Evolutionary conservation across 2,888 invertebrate genomes (phyloP).

Genomic region (Germaria angustata): DNA sequence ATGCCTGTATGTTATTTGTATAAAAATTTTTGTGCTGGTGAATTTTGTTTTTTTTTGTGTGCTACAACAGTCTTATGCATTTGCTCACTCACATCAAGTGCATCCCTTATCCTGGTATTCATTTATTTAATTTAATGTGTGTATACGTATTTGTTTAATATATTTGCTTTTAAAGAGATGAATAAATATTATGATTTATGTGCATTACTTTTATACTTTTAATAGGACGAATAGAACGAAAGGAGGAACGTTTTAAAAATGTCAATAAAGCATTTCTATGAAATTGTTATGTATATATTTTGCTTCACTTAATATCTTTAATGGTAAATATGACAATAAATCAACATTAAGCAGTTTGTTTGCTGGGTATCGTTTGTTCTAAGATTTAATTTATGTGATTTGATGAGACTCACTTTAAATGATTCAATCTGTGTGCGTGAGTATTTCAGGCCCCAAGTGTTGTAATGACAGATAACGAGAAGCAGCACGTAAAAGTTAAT

Average conservation of each 20-base stretch:
- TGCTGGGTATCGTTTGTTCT: background rate
- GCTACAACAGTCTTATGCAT: no score
- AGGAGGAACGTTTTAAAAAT: background rate
- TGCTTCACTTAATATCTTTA: background rate
- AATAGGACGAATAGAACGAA: conserved; percentile 8
- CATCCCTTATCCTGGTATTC: background rate
- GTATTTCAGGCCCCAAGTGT: background rate
- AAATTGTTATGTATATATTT: no score
- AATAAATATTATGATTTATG: conserved; percentile 10
- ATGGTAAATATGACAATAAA: background rate
- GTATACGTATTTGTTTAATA: background rate
- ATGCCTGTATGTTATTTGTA: no score
- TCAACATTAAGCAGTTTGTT: conserved; percentile 6
- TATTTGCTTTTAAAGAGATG: conserved; percentile 1
- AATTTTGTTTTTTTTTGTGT: no score
- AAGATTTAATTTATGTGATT: background rate
- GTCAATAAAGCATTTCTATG: no score
- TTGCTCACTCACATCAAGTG: no score
- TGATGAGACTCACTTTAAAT: background rate
- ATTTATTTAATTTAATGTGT: background rate
- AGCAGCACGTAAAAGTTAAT: background rate
- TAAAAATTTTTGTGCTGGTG: no score
- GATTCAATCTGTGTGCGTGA: background rate
- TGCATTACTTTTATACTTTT: background rate
- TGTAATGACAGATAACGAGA: background rate